Base-by-base conservation (phyloP, 1,140 invertebrate genomes). In the Drosophila kohkoa region DNA sequence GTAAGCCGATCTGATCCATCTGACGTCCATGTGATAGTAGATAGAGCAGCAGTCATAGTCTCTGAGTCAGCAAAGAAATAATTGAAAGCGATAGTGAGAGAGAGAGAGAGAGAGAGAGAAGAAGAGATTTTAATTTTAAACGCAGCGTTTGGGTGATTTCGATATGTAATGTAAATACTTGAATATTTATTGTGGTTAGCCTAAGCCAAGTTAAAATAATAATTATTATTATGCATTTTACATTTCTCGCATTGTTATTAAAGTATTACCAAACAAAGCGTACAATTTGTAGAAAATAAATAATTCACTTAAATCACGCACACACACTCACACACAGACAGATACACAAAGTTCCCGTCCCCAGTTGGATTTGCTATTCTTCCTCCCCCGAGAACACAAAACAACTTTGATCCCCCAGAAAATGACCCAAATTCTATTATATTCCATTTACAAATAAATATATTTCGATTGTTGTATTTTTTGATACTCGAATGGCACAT, bases 71-170 rank as follows among this genome's bases (percentile, higher is more conserved):
- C 7, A 38, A 32, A 5, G 30, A 1, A 32, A 5, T 6, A 32
- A 7, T 32, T 32, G 30, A 5, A 32, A 32, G 6, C 32, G 20
- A 25, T 25, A 25, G 20, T 0, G 43, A 32, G 49, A 43, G 2
- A 20, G 43, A 25, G 49, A 43, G 16, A 7, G 20, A 32, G 32
- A 25, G 3, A 28, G 15, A 38, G 38, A n/a, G 16, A 13, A 11
- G 64, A 49, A 54, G 25, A 75, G 38, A 57, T 20, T 57, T 77
- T 85, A 87, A 81, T 87, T 88, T 71, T 88, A 88, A 88, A 88
- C 49, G 85, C 83, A 88, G 83, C 83, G 70, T 78, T 83, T 88
- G 83, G 74, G 83, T 88, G 83, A 88, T 88, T 88, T 88, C 63
- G 70, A 83, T 88, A 88, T 86, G 51, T 74, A 80, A 76, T 77